phyloP scores from a whole-genome alignment of 2,113 vertebrate species.

The Lampris incognitus region DNA sequence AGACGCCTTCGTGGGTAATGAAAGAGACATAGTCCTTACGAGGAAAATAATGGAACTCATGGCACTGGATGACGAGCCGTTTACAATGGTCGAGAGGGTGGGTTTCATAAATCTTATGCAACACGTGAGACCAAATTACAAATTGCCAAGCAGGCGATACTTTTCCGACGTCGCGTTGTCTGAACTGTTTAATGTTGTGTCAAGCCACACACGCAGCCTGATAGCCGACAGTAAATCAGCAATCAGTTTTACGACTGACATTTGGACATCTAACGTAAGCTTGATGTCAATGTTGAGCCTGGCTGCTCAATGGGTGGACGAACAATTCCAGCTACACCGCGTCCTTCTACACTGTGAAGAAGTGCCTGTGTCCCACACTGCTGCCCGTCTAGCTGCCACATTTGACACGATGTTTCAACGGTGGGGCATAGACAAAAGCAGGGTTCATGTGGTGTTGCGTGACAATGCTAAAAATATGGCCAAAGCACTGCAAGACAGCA shows the following conservation, averaged over 20 bases:
- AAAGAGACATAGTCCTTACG: too few species aligned
- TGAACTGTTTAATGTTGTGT: not conserved
- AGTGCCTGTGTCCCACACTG: conserved; percentile 1
- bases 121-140: not conserved
- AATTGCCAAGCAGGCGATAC: not conserved
- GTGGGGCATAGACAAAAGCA: not conserved
- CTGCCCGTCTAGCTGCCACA: not conserved
- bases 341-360: conserved; percentile 1
- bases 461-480: conserved; percentile 6
- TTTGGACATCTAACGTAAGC: too few species aligned
- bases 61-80: too few species aligned
- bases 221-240: not conserved
- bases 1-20: not conserved
- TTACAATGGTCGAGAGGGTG: not conserved
- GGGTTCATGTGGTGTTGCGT: not conserved
- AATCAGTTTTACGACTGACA: too few species aligned
- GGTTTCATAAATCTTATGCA: conserved; percentile 2
- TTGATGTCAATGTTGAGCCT: too few species aligned
- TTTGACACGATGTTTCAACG: not conserved
- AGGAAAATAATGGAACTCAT: too few species aligned
- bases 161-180: too few species aligned
- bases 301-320: not conserved
- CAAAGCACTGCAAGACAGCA: not conserved
- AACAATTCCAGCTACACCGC: not conserved
- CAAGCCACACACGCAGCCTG: not conserved